A percentile compares a stretch with the other conserved stretches of the same genome.
These are phyloP conservation scores for Rhyacophila evoluta DNA, from an alignment of 2,888 invertebrate species.

Conservation along the genomic window DNA sequence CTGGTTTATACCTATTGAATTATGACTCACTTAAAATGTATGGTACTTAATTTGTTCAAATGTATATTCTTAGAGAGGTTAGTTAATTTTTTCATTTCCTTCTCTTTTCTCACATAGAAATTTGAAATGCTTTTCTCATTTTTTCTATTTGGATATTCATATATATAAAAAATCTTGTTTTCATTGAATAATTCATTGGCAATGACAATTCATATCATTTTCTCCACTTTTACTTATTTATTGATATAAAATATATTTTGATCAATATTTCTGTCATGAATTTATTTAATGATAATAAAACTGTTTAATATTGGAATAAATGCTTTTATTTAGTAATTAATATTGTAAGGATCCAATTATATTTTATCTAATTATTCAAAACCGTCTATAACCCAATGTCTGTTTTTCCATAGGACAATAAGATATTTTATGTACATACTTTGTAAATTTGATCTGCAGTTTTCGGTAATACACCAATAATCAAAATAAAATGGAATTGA, in stretches of 20 bases:
- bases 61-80: too few relatives aligned
- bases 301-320: too few relatives aligned
- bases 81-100: too few relatives aligned
- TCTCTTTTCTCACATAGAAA: too few relatives aligned
- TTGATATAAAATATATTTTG: too few relatives aligned
- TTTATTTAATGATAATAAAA: too few relatives aligned
- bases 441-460: slow-evolving; percentile 53
- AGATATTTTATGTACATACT: neutral
- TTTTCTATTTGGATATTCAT: neutral
- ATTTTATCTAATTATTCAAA: neutral
- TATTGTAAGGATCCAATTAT: neutral
- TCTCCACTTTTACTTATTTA: slow-evolving; percentile 1
- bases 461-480: slow-evolving; percentile 53
- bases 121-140: too few relatives aligned
- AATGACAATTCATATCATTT: neutral
- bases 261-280: too few relatives aligned
- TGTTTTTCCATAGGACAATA: slow-evolving; percentile 17
- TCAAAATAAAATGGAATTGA: slow-evolving; percentile 33
- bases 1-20: too few relatives aligned
- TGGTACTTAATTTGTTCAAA: too few relatives aligned
- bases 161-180: neutral
- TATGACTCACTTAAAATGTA: too few relatives aligned
- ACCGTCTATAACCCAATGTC: neutral
- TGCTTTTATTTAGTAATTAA: too few relatives aligned
- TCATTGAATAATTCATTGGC: neutral